Conservation (phyloP, 2,888 invertebrate species). For the Carterocephalus palaemon region DNA sequence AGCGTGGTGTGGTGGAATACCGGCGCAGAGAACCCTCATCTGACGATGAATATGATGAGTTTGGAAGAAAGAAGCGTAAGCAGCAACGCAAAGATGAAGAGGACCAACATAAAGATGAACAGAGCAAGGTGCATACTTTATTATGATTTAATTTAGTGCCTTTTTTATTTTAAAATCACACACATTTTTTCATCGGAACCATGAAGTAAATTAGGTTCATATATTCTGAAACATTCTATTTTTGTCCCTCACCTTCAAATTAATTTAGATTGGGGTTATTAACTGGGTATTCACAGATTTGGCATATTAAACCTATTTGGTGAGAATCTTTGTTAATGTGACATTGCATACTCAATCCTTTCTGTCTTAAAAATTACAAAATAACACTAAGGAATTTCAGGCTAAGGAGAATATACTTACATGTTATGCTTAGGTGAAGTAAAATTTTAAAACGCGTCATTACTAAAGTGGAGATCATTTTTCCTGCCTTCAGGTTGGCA, state of each 20-base stretch:
- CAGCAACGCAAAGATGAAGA: slow-evolving; percentile 54
- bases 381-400: slow-evolving; percentile 69
- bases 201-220: not conserved
- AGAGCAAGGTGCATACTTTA: slow-evolving; percentile 44
- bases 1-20: slow-evolving; percentile 97
- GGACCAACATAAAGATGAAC: slow-evolving; percentile 49
- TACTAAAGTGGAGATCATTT: slow-evolving; percentile 79
- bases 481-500: slow-evolving; percentile 80
- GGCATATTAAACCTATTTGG: not conserved
- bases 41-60: slow-evolving; percentile 98
- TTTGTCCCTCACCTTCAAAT: not conserved
- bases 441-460: slow-evolving; percentile 71
- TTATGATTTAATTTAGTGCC: slow-evolving; percentile 4
- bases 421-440: slow-evolving; percentile 53
- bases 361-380: slow-evolving; percentile 40
- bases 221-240: not conserved
- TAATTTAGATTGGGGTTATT: not conserved
- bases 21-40: slow-evolving; percentile 90
- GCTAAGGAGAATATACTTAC: slow-evolving; percentile 71
- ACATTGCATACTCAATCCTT: slow-evolving; percentile 9
- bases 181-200: slow-evolving; percentile 1
- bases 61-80: slow-evolving; percentile 84
- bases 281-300: not conserved
- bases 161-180: slow-evolving; percentile 6
- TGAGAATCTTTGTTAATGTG: slow-evolving; percentile 1